Evolutionary conservation across 2,888 invertebrate genomes (phyloP).

Genomic region (Odontomyia ornata): DNA sequence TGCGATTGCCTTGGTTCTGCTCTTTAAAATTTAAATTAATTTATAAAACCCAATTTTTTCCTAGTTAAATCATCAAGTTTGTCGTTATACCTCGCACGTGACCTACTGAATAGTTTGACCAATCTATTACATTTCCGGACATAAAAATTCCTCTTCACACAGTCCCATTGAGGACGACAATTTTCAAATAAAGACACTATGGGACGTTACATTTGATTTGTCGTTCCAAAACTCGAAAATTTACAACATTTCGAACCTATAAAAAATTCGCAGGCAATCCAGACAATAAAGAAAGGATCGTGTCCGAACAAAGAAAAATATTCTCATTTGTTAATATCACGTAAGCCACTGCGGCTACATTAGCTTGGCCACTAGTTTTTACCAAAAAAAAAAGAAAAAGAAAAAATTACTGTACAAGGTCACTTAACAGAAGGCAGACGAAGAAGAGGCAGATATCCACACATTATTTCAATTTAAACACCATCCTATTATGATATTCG

Average conservation of each 20-base stretch:
- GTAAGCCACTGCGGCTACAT: conserved; percentile 3
- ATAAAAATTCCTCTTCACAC: not conserved
- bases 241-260: too few species aligned
- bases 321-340: conserved; percentile 36
- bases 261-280: not conserved
- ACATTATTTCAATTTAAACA: too few species aligned
- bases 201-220: not conserved
- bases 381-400: too few species aligned
- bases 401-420: conserved; percentile 11
- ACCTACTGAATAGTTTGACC: not conserved
- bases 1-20: too few species aligned
- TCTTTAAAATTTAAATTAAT: too few species aligned
- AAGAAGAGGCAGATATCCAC: too few species aligned
- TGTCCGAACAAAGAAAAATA: conserved; percentile 10
- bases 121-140: not conserved
- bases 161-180: not conserved
- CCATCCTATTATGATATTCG: not conserved
- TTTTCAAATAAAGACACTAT: not conserved
- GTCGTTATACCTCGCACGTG: conserved; percentile 10
- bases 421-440: not conserved
- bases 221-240: too few species aligned
- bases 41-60: too few species aligned
- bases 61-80: too few species aligned
- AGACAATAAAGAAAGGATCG: conserved; percentile 8
- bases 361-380: not conserved